Conservation (phyloP, 2,888 invertebrate species). For the Cepaea hortensis region DNA sequence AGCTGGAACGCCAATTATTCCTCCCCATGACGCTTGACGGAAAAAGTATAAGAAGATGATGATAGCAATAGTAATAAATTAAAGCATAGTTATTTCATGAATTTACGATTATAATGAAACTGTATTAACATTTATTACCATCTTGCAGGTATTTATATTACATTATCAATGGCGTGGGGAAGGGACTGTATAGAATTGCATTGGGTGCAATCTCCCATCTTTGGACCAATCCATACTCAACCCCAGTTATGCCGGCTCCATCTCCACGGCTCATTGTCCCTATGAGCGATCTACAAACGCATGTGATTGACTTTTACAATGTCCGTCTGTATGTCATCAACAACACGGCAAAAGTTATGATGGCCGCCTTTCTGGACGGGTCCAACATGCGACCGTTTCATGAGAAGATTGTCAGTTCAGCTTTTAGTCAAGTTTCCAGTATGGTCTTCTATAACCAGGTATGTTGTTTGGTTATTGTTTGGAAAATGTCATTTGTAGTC, state of each 20-base stretch:
- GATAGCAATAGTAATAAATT: background rate
- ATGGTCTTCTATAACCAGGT: constrained; percentile 79
- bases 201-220: constrained; percentile 82
- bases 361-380: constrained; percentile 89
- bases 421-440: constrained; percentile 85
- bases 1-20: too few relatives aligned
- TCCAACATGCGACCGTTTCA: constrained; percentile 80
- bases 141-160: constrained; percentile 86
- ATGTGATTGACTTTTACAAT: constrained; percentile 88
- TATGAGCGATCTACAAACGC: constrained; percentile 84
- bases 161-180: constrained; percentile 80
- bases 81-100: background rate
- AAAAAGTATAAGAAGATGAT: background rate
- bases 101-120: background rate
- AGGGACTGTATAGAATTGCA: constrained; percentile 86
- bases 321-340: constrained; percentile 87
- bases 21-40: too few relatives aligned
- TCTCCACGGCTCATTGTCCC: constrained; percentile 59
- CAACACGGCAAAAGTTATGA: constrained; percentile 85
- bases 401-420: constrained; percentile 83
- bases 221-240: background rate
- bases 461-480: background rate
- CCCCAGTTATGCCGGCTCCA: constrained; percentile 1
- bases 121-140: background rate
- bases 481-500: too few relatives aligned